Evolutionary conservation across 2,888 invertebrate genomes (phyloP), one percentile per base, ranked within the genome.

Genomic region (Cetonia aurata): DNA sequence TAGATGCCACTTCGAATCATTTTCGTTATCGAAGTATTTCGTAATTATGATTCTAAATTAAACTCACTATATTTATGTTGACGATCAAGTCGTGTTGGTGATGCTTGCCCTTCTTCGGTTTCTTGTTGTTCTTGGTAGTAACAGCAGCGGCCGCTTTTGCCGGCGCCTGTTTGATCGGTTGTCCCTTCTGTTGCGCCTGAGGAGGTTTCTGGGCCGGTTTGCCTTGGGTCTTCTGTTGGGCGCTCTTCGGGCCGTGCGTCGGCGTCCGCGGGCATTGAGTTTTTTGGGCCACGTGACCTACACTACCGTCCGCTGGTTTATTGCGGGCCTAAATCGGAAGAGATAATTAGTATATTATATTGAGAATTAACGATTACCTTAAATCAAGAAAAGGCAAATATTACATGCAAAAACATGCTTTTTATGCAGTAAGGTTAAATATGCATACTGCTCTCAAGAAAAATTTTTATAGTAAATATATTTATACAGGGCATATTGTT

Each of bases 1-100:
- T 13, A 44, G 44, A 44, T 44, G 44, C 6, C 44, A 6, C 44
- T 4, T 25, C 25, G 25, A 1, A 4, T 4, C 25, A 25, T 25
- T 25, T 25, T 25, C 25, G 3, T 25, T 25, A 25, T 25, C 25
- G 25, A 25, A 25, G 1, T 25, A n/a, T n/a, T n/a, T n/a, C n/a
- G n/a, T n/a, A n/a, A n/a, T n/a, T n/a, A n/a, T n/a, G n/a, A n/a
- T 25, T 25, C 25, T 3, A 25, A 25, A 1, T 3, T 25, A 1
- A 65, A 85, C 91, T 91, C 82, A 94, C 94, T 89, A 94, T 84
- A 83, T 94, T 91, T 78, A 94, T 94, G 75, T 93, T 94, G 77
- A 94, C 94, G 75, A 91, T 90, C 69, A 94, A 89, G 80, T 94
- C 94, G 78, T 94, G 92, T 81, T 92, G 92, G 80, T 93, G 93